Conservation (phyloP, 53 echinoderm and acorn worm species). For the Arbacia lixula region DNA sequence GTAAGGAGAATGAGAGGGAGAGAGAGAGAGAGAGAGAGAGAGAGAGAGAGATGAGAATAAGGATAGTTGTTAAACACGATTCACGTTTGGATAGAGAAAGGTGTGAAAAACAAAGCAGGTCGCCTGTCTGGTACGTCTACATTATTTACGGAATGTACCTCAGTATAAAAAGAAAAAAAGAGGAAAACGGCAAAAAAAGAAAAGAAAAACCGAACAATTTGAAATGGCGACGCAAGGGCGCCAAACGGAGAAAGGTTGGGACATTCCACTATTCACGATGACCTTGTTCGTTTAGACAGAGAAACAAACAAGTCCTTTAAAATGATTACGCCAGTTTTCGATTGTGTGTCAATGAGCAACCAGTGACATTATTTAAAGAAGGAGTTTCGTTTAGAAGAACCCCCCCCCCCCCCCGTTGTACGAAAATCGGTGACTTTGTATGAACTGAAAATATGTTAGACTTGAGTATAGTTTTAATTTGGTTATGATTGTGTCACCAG, state of each 20-base stretch:
- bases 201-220: not conserved
- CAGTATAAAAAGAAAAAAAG: too few species aligned
- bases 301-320: conserved; percentile 46
- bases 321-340: too few species aligned
- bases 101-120: conserved; percentile 43
- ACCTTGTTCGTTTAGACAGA: conserved; percentile 47
- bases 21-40: not conserved
- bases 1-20: not conserved
- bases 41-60: not conserved
- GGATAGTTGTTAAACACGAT: too few species aligned
- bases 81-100: not conserved
- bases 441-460: too few species aligned
- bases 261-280: conserved; percentile 18
- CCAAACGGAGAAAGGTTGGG: conserved; percentile 30
- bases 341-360: conserved; percentile 7
- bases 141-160: too few species aligned
- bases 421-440: too few species aligned
- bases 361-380: too few species aligned
- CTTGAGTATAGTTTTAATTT: too few species aligned
- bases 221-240: conserved; percentile 15
- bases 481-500: too few species aligned
- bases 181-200: not conserved
- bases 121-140: not conserved
- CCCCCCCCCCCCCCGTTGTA: too few species aligned
- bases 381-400: too few species aligned